Percentiles rank a stretch among this genome's conserved stretches.
Conservation (phyloP, 2,888 invertebrate genomes). For the Eustalomyia histrio region DNA sequence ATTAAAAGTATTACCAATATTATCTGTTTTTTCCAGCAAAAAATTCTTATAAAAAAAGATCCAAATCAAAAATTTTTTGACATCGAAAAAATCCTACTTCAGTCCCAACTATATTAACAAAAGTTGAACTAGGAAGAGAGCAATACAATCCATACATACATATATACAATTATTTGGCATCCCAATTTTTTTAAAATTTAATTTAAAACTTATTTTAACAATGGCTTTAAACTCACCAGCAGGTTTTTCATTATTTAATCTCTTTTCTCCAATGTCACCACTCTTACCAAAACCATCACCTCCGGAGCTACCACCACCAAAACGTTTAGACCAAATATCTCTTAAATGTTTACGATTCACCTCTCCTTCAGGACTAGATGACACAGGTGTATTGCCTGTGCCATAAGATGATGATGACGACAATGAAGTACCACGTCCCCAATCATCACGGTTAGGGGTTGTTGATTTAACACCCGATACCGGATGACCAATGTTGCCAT, state of each 20-base stretch:
- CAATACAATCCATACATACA: no score
- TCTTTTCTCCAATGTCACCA: slow-evolving; percentile 29
- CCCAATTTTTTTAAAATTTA: no score
- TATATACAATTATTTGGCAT: no score
- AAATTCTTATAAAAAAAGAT: no score
- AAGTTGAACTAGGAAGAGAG: no score
- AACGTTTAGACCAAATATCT: slow-evolving; percentile 73
- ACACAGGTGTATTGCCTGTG: neutral
- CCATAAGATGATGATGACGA: neutral
- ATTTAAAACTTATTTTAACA: slow-evolving; percentile 28
- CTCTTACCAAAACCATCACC: neutral
- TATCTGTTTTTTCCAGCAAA: no score
- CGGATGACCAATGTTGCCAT: slow-evolving; percentile 36
- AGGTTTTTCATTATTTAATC: slow-evolving; percentile 14
- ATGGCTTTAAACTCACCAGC: slow-evolving; percentile 62
- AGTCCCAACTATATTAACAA: no score
- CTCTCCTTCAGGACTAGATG: slow-evolving; percentile 24
- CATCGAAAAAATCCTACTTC: no score
- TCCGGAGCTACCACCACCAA: slow-evolving; percentile 52
- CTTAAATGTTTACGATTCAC: slow-evolving; percentile 72
- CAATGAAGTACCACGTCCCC: slow-evolving; percentile 71
- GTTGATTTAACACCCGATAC: neutral
- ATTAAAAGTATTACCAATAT: no score
- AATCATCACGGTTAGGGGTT: slow-evolving; percentile 8
- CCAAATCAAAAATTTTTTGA: no score